Evolutionary conservation across 2,888 invertebrate species (phyloP).

Genomic region (Parthenolecanium corni): DNA sequence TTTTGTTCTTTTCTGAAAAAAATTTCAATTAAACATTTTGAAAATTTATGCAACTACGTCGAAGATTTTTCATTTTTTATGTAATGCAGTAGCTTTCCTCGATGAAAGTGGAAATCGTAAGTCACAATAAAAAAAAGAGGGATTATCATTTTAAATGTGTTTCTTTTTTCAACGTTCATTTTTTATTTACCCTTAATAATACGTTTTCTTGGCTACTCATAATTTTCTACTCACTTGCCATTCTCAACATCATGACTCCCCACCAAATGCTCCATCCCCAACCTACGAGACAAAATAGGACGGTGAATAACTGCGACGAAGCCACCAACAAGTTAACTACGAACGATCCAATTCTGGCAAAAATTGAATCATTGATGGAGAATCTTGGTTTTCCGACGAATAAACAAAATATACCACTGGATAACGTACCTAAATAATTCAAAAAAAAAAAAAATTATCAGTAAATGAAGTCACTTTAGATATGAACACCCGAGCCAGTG

Average conservation of each 20-base stretch:
- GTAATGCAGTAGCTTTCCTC: neutral
- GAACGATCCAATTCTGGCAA: conserved; percentile 64
- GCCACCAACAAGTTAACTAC: conserved; percentile 78
- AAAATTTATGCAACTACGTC: too few species aligned
- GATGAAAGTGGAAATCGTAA: neutral
- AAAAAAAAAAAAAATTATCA: neutral
- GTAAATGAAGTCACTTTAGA: too few species aligned
- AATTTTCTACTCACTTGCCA: conserved; percentile 57
- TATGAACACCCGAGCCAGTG: too few species aligned
- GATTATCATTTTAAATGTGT: neutral
- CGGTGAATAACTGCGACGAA: conserved; percentile 79
- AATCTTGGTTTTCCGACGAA: conserved; percentile 83
- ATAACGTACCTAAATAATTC: conserved; percentile 60
- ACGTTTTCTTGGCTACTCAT: too few species aligned
- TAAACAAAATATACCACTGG: conserved; percentile 77
- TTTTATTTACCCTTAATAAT: neutral
- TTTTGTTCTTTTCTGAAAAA: conserved; percentile 50
- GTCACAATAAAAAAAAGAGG: neutral
- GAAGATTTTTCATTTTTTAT: too few species aligned
- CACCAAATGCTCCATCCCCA: conserved; percentile 99
- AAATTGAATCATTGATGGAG: conserved; percentile 64
- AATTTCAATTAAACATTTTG: neutral
- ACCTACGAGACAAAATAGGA: conserved; percentile 85
- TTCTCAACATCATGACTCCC: conserved; percentile 84
- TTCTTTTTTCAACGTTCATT: neutral